Evolutionary conservation across 2,113 vertebrate species (phyloP).

Genomic region (Tichodroma muraria): DNA sequence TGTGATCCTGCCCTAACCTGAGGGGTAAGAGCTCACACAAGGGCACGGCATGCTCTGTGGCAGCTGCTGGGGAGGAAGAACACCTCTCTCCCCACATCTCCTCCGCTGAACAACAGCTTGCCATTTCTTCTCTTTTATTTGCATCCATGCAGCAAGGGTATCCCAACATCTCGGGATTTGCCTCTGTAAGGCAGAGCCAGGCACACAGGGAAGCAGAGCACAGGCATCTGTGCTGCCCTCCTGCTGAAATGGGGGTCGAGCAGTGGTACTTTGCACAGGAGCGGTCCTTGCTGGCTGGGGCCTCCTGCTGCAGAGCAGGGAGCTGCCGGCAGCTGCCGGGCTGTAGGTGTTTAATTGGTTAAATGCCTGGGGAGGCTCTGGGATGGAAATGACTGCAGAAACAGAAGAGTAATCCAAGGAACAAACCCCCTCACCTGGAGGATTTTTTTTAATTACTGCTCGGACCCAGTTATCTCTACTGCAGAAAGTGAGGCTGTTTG

Average conservation of each 20-base stretch:
- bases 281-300: rapidly evolving
- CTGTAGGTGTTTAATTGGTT: background rate
- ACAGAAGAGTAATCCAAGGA: background rate
- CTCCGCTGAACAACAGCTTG: background rate
- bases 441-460: background rate
- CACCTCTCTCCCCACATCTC: background rate
- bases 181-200: background rate
- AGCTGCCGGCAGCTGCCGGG: background rate
- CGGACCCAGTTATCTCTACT: background rate
- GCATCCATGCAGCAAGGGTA: background rate
- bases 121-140: background rate
- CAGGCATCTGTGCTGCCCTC: rapidly evolving
- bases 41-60: rapidly evolving
- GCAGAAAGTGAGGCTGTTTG: background rate
- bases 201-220: background rate
- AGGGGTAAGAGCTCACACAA: background rate
- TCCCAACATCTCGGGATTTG: background rate
- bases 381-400: background rate
- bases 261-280: rapidly evolving
- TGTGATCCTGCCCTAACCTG: background rate
- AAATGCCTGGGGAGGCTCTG: background rate
- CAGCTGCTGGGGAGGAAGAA: background rate
- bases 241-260: background rate
- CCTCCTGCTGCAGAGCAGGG: rapidly evolving
- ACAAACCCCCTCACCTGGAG: background rate